Evolutionary conservation across 2,888 invertebrate species (phyloP).

Genomic region (Aporophyla lueneburgensis): DNA sequence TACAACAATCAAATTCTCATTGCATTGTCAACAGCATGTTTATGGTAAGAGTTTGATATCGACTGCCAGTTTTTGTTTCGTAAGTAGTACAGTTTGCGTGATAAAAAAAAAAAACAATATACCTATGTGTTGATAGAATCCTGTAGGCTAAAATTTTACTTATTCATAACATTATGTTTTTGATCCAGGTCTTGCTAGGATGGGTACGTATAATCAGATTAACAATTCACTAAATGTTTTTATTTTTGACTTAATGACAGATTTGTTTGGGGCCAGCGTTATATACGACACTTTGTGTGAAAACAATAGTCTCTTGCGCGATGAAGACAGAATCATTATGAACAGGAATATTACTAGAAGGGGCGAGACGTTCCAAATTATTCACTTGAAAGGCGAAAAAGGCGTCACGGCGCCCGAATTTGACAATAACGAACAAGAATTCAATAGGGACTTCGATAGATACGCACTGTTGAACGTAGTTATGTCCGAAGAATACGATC

Average conservation of each 20-base stretch:
- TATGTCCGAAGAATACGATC: constrained; percentile 40
- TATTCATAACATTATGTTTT: constrained; percentile 45
- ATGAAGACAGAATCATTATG: constrained; percentile 31
- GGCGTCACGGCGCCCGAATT: background rate
- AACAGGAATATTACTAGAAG: constrained; percentile 24
- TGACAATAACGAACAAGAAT: constrained; percentile 39
- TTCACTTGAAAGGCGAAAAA: constrained; percentile 16
- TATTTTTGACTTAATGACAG: constrained; percentile 49
- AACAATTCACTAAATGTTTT: background rate
- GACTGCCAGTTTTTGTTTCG: background rate
- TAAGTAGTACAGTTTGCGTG: background rate
- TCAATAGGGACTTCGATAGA: constrained; percentile 25
- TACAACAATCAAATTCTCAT: background rate
- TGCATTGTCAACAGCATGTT: background rate
- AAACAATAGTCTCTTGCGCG: constrained; percentile 2
- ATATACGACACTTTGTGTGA: constrained; percentile 51
- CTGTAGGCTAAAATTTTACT: background rate
- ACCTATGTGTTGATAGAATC: background rate
- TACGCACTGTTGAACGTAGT: constrained; percentile 23
- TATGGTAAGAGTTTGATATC: background rate
- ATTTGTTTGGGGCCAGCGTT: constrained; percentile 45
- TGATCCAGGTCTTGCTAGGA: constrained; percentile 82
- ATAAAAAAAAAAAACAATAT: background rate
- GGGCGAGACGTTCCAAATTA: constrained; percentile 22
- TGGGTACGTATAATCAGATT: constrained; percentile 70